phyloP scores from a whole-genome alignment of 2,113 vertebrate species.

The Perccottus glenii region DNA sequence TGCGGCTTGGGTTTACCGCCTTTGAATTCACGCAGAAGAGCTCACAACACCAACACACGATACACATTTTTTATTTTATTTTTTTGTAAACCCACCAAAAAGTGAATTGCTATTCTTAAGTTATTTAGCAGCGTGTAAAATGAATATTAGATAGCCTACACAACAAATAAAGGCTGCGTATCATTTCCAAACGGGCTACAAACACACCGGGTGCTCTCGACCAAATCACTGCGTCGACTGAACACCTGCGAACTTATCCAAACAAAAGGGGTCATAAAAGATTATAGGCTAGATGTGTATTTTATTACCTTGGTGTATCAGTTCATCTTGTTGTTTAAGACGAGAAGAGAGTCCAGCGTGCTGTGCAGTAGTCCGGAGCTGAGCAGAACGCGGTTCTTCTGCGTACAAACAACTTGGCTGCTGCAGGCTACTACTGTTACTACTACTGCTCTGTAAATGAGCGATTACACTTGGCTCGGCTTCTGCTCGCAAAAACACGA shows the following conservation, averaged over 20 bases:
- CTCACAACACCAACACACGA: conserved; percentile 10
- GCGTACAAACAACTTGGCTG: conserved; percentile 39
- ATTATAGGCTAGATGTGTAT: neutral
- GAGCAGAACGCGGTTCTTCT: conserved; percentile 17
- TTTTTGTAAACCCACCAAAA: too few species aligned
- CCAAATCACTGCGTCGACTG: conserved; percentile 3
- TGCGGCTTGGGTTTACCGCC: conserved; percentile 25
- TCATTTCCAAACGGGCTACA: conserved; percentile 5
- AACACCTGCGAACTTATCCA: conserved; percentile 22
- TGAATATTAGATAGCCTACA: neutral
- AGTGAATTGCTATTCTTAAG: too few species aligned
- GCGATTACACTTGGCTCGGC: conserved; percentile 8
- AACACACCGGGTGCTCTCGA: conserved; percentile 10
- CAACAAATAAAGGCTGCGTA: neutral
- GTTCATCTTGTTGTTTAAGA: conserved; percentile 33
- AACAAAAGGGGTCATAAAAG: neutral
- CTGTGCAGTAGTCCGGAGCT: conserved; percentile 50
- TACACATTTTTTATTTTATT: too few species aligned
- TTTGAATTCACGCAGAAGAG: neutral
- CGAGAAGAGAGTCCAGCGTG: conserved; percentile 21
- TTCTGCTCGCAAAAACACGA: neutral
- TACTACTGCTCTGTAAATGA: conserved; percentile 24
- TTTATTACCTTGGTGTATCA: conserved; percentile 50
- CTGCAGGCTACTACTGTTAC: conserved; percentile 38
- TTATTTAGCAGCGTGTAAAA: neutral